These are phyloP conservation scores for Centruroides sculpturatus DNA, from an alignment of 1,140 invertebrate genomes.

Conservation along the genomic window DNA sequence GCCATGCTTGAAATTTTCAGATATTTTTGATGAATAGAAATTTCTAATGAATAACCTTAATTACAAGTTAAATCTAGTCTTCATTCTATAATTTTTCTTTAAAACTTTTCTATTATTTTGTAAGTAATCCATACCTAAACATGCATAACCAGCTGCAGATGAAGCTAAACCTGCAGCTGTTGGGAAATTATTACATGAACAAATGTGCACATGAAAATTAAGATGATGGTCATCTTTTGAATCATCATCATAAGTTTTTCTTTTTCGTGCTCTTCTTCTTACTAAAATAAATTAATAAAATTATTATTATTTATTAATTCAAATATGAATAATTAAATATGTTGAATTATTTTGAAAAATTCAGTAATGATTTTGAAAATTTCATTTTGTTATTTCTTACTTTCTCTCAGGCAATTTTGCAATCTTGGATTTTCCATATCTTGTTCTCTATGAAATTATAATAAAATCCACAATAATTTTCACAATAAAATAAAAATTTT, in stretches of 20 bases:
- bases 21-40: too few species aligned
- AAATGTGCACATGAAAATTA: constrained; percentile 64
- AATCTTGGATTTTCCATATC: constrained; percentile 51
- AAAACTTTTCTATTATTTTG: too few species aligned
- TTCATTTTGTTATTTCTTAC: constrained; percentile 30
- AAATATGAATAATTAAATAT: neutral
- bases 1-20: too few species aligned
- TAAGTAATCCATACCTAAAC: constrained; percentile 38
- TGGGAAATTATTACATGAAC: constrained; percentile 95
- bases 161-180: constrained; percentile 95
- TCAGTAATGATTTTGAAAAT: neutral
- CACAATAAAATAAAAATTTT: too few species aligned
- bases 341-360: neutral
- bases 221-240: constrained; percentile 10
- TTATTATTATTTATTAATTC: neutral
- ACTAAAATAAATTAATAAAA: constrained; percentile 8
- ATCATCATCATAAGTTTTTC: neutral
- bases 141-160: constrained; percentile 95
- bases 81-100: too few species aligned
- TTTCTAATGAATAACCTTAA: too few species aligned
- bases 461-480: too few species aligned
- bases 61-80: too few species aligned
- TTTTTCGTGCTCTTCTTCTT: constrained; percentile 1
- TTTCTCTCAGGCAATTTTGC: constrained; percentile 58
- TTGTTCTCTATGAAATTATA: constrained; percentile 2